Evolutionary conservation across 2,888 invertebrate genomes (phyloP).

Genomic region (Pandemis cinnamomeana): DNA sequence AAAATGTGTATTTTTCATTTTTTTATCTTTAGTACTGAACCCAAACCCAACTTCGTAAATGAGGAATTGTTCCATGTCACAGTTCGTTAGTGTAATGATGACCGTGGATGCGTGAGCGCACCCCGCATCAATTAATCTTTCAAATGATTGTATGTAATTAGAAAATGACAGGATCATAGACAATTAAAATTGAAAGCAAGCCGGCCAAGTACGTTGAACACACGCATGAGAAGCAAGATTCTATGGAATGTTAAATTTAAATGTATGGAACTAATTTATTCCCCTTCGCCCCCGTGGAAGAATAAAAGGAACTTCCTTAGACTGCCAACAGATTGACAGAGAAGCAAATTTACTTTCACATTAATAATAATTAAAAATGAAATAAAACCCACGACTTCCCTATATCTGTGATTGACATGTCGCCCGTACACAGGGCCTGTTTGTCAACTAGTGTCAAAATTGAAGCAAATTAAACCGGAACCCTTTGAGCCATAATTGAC

Average conservation of each 20-base stretch:
- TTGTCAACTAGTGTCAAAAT: no score
- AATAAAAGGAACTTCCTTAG: no score
- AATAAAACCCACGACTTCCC: no score
- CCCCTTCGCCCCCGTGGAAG: no score
- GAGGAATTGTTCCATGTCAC: slow-evolving; percentile 4
- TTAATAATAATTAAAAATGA: no score
- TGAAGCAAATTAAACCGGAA: no score
- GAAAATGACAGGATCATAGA: slow-evolving; percentile 26
- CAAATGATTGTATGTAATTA: slow-evolving; percentile 20
- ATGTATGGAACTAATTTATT: neutral
- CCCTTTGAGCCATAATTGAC: no score
- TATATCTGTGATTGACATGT: no score
- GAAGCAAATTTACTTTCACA: no score
- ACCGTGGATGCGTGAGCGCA: slow-evolving; percentile 10
- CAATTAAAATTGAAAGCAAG: slow-evolving; percentile 8
- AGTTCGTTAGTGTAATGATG: slow-evolving; percentile 15
- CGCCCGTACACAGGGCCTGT: no score
- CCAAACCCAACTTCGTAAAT: neutral
- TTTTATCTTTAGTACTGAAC: neutral
- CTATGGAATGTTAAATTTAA: neutral
- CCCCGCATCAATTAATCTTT: slow-evolving; percentile 26
- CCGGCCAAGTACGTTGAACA: neutral
- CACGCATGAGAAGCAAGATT: neutral
- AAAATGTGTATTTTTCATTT: no score
- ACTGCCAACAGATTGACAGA: no score